Evolutionary conservation across 2,113 vertebrate species (phyloP).

Genomic region (Catharus bicknelli): DNA sequence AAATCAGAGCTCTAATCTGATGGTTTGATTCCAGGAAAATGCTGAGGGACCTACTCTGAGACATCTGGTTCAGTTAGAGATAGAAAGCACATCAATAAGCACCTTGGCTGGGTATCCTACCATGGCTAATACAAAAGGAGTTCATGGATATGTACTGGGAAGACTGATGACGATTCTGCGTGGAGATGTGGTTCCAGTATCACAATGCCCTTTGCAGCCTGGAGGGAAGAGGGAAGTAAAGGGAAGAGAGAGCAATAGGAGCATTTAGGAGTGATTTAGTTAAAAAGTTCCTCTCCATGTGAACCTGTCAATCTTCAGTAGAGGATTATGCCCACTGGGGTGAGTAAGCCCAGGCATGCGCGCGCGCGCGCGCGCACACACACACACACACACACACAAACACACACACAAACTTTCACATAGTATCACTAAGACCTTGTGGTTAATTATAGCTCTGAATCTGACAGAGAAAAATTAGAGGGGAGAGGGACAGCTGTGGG

Average conservation of each 20-base stretch:
- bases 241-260: background rate
- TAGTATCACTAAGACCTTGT: constrained; percentile 79
- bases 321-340: constrained; percentile 78
- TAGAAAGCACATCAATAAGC: background rate
- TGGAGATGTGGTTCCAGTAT: background rate
- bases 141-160: background rate
- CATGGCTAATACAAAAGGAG: background rate
- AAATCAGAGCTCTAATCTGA: background rate
- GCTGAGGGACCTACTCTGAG: background rate
- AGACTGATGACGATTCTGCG: fast-evolving
- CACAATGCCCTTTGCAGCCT: background rate
- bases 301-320: constrained; percentile 76
- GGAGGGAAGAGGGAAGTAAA: background rate
- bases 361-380: background rate
- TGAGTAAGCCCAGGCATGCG: constrained; percentile 62
- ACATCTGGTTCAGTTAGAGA: background rate
- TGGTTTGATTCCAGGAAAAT: background rate
- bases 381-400: background rate
- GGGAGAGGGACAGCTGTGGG: constrained; percentile 86
- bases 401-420: constrained; percentile 59
- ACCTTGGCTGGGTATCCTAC: background rate
- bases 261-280: constrained; percentile 40
- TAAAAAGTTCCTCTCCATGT: constrained; percentile 72
- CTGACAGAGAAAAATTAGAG: constrained; percentile 93
- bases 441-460: constrained; percentile 89